These are phyloP conservation scores for Sinopyrophorus schimmeli DNA, from an alignment of 2,888 invertebrate species.

Conservation along the genomic window DNA sequence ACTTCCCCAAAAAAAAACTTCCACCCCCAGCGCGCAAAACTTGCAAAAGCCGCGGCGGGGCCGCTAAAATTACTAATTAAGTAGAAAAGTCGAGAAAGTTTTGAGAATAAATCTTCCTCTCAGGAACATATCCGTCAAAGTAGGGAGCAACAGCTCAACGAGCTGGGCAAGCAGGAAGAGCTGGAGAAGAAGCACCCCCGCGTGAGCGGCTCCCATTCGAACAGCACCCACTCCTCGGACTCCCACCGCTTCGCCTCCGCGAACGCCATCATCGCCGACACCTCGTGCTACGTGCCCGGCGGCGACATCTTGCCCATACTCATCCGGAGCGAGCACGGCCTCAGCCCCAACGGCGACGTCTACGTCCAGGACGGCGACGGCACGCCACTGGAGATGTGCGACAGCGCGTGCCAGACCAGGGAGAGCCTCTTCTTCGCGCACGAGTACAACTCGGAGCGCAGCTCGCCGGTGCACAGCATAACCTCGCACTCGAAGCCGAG, in stretches of 20 bases:
- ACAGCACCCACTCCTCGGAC: constrained; percentile 46
- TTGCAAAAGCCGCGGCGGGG: no score
- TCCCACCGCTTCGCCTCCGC: constrained; percentile 43
- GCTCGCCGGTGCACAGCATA: constrained; percentile 52
- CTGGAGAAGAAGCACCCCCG: constrained; percentile 40
- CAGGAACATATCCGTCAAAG: constrained; percentile 78
- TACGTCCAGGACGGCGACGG: constrained; percentile 43
- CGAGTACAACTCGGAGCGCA: constrained; percentile 49
- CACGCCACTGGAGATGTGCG: constrained; percentile 64
- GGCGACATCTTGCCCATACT: constrained; percentile 54
- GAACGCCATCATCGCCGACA: constrained; percentile 38
- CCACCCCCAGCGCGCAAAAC: no score
- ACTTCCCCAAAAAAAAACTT: no score
- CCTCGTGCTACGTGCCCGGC: constrained; percentile 57
- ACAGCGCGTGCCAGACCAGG: constrained; percentile 81
- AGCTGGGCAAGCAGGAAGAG: constrained; percentile 58
- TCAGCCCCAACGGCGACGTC: constrained; percentile 46
- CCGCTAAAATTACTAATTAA: no score
- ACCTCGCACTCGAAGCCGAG: constrained; percentile 45
- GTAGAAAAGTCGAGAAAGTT: no score
- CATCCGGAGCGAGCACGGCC: constrained; percentile 47
- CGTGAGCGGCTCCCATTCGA: constrained; percentile 43
- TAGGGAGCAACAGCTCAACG: constrained; percentile 76
- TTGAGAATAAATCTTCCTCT: constrained; percentile 38
- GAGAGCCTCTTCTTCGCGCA: constrained; percentile 70